These are phyloP conservation scores for Lophotis ruficrista DNA, from an alignment of 2,113 vertebrate genomes.

Conservation along the genomic window DNA sequence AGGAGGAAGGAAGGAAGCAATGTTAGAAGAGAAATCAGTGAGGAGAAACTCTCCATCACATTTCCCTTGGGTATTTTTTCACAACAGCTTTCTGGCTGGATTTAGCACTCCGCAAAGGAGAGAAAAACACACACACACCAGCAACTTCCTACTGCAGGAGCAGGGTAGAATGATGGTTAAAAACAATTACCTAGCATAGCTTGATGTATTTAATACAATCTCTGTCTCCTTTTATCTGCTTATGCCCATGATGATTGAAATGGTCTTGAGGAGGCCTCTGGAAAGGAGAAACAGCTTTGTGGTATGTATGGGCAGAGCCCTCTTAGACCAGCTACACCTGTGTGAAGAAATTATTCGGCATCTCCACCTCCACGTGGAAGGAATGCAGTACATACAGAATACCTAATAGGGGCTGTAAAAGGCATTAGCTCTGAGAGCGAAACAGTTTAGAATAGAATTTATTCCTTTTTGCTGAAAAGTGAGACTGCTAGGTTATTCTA, in stretches of 20 bases:
- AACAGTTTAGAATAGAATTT: not conserved
- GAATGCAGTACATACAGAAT: not conserved
- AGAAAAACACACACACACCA: not conserved
- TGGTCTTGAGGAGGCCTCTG: not conserved
- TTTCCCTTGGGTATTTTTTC: conserved; percentile 49
- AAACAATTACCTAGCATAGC: not conserved
- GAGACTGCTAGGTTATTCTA: not conserved
- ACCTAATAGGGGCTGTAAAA: not conserved
- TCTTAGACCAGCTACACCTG: not conserved
- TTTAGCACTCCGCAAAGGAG: conserved; percentile 5
- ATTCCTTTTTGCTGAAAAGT: not conserved
- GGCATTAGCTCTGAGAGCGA: not conserved
- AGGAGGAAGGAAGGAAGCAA: conserved; percentile 63
- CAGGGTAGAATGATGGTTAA: not conserved
- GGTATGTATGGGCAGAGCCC: not conserved
- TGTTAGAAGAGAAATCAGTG: conserved; percentile 52
- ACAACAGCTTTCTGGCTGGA: conserved; percentile 40
- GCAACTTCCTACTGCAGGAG: not conserved
- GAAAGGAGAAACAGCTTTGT: not conserved
- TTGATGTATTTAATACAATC: not conserved
- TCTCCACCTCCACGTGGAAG: not conserved
- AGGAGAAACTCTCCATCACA: conserved; percentile 48
- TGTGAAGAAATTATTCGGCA: not conserved
- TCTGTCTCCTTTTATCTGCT: not conserved
- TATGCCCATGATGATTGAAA: not conserved